Evolutionary conservation across 2,797 vertebrate species (phyloP).

Genomic region (Peromyscus aztecus): DNA sequence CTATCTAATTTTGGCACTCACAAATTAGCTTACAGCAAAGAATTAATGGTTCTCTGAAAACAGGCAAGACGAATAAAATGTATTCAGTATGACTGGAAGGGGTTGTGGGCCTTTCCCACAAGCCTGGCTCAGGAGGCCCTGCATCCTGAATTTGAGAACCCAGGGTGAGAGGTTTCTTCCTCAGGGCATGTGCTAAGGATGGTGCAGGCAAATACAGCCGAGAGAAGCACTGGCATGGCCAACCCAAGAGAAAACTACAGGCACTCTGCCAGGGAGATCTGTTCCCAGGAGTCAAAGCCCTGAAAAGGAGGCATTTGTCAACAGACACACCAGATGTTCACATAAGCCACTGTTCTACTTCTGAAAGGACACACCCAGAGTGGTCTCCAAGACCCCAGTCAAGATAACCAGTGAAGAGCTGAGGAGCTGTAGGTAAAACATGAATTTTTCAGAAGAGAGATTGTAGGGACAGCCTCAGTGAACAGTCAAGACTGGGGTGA

Average conservation of each 20-base stretch:
- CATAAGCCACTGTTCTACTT: neutral
- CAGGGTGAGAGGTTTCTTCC: neutral
- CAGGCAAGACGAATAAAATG: neutral
- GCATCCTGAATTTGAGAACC: neutral
- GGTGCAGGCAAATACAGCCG: neutral
- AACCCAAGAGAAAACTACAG: neutral
- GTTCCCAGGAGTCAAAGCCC: neutral
- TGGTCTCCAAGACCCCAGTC: neutral
- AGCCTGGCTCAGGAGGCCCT: neutral
- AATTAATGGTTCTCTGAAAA: neutral
- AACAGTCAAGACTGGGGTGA: no score
- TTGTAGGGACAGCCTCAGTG: neutral
- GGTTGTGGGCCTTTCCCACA: neutral
- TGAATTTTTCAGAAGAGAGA: neutral
- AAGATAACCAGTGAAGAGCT: neutral
- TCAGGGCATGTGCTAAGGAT: neutral
- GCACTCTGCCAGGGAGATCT: neutral
- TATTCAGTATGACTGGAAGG: neutral
- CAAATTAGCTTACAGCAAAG: neutral
- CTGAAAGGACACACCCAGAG: neutral
- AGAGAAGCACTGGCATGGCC: rapidly evolving
- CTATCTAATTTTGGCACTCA: neutral
- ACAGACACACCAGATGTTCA: neutral
- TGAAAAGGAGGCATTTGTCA: neutral
- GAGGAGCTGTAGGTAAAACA: neutral